Conservation (phyloP, 2,113 vertebrate genomes). For the Thymallus thymallus region DNA sequence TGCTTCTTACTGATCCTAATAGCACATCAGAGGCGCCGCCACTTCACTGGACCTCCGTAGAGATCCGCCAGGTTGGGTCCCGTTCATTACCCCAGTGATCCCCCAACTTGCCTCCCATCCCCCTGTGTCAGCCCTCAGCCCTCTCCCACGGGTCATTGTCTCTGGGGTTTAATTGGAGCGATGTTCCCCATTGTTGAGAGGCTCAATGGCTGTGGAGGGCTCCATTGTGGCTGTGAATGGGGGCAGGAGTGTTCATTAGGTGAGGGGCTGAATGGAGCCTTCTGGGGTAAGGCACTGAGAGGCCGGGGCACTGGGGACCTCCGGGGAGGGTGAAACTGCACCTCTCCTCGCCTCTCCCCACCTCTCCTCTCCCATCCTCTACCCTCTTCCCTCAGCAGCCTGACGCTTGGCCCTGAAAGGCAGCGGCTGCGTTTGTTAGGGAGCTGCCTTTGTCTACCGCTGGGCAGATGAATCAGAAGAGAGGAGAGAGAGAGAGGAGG, state of each 20-base stretch:
- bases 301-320: conserved; percentile 58
- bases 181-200: conserved; percentile 74
- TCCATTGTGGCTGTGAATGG: conserved; percentile 77
- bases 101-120: conserved; percentile 46
- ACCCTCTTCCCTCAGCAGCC: conserved; percentile 59
- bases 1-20: conserved; percentile 79
- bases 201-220: conserved; percentile 77
- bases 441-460: conserved; percentile 59
- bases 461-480: conserved; percentile 59
- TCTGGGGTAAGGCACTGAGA: conserved; percentile 64
- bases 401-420: conserved; percentile 78
- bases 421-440: conserved; percentile 69
- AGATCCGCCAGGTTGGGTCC: conserved; percentile 61
- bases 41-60: conserved; percentile 73
- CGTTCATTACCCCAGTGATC: conserved; percentile 75
- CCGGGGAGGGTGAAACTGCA: conserved; percentile 67
- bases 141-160: conserved; percentile 72
- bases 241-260: conserved; percentile 85
- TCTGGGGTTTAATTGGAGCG: conserved; percentile 80
- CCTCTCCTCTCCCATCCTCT: conserved; percentile 26
- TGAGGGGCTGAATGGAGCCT: conserved; percentile 76
- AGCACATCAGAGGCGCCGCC: conserved; percentile 74
- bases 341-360: conserved; percentile 20
- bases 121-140: conserved; percentile 31
- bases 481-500: conserved; percentile 49